A percentile compares a stretch with the other conserved stretches of the same genome.
Conservation (phyloP, 2,797 vertebrate species). For the Rallus crepitans region DNA sequence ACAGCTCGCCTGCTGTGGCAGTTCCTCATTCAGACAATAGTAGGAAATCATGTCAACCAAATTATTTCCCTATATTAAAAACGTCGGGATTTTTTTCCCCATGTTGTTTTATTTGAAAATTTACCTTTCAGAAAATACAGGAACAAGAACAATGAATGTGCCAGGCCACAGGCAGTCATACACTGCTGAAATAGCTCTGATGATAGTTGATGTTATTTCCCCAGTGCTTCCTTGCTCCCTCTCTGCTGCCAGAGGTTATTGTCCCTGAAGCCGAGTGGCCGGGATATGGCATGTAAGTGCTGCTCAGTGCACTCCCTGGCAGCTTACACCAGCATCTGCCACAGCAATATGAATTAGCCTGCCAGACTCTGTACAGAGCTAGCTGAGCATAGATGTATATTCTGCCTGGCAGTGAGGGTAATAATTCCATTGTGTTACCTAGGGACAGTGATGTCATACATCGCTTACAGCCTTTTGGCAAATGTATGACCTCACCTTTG, state of each 20-base stretch:
- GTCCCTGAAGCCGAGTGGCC: accelerated
- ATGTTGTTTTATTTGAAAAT: neutral
- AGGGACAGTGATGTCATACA: accelerated
- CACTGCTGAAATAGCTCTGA: neutral
- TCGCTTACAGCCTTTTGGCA: neutral
- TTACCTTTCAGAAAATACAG: neutral
- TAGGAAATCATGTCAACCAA: neutral
- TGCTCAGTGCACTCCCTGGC: neutral
- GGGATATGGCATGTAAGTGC: neutral
- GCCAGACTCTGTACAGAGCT: neutral
- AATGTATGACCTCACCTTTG: neutral
- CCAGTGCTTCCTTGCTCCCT: neutral
- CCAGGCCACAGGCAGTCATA: neutral
- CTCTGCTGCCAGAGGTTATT: neutral
- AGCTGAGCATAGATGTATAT: neutral
- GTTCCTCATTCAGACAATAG: neutral
- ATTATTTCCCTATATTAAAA: neutral
- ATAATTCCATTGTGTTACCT: neutral
- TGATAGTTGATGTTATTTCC: neutral
- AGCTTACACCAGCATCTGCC: neutral
- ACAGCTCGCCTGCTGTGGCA: neutral
- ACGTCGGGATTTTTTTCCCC: neutral
- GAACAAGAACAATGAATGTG: neutral
- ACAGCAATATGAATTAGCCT: neutral
- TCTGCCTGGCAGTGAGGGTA: neutral